Percentiles rank a stretch among this genome's conserved stretches.
Conservation (phyloP, 2,888 invertebrate species). For the Spilarctia lutea region DNA sequence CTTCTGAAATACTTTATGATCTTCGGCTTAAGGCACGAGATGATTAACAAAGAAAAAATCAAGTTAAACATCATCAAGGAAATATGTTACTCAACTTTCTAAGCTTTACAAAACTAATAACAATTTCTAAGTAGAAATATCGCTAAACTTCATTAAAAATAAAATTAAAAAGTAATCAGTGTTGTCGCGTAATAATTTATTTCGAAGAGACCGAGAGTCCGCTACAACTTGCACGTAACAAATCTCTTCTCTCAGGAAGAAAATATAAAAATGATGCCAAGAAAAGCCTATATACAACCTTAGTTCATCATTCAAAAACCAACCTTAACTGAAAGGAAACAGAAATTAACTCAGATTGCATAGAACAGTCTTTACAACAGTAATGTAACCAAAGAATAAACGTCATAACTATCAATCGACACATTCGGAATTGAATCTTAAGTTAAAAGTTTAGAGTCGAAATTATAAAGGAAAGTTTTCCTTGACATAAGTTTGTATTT, state of each 20-base stretch:
- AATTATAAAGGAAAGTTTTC: conserved; percentile 18
- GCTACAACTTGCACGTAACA: conserved; percentile 71
- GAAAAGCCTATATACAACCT: conserved; percentile 66
- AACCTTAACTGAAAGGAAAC: conserved; percentile 33
- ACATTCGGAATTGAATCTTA: conserved; percentile 25
- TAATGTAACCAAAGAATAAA: conserved; percentile 13
- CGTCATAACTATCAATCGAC: neutral
- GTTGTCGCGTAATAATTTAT: conserved; percentile 55
- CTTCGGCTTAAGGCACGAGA: too few species aligned
- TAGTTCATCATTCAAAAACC: conserved; percentile 42
- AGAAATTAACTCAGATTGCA: conserved; percentile 50
- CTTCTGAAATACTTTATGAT: too few species aligned
- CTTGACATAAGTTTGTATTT: conserved; percentile 30
- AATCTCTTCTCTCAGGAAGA: conserved; percentile 74
- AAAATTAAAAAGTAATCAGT: conserved; percentile 59
- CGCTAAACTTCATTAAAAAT: conserved; percentile 30
- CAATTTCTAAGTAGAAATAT: neutral
- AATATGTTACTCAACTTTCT: too few species aligned
- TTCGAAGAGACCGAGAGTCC: conserved; percentile 60
- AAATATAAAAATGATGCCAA: conserved; percentile 73
- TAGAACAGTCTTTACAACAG: conserved; percentile 51
- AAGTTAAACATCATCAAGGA: too few species aligned
- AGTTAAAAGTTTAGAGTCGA: fast-evolving
- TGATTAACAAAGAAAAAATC: too few species aligned
- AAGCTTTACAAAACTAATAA: neutral